These are phyloP conservation scores for Desmodus rotundus DNA, from an alignment of 2,113 vertebrate genomes.

Conservation along the genomic window DNA sequence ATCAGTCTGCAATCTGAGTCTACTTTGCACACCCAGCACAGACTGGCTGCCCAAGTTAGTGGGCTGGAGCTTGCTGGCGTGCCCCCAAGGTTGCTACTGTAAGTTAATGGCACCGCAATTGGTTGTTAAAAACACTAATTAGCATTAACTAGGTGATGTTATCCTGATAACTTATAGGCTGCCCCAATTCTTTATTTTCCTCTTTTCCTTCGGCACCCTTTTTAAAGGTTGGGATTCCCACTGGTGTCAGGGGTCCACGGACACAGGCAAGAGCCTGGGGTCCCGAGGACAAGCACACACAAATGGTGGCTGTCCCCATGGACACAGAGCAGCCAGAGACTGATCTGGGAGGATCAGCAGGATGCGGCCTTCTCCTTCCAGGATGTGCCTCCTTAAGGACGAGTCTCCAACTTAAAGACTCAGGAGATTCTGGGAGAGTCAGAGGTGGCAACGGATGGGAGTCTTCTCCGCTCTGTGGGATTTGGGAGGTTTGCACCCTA, in stretches of 20 bases:
- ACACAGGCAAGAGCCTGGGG: neutral
- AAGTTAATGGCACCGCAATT: constrained; percentile 65
- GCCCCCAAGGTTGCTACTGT: constrained; percentile 59
- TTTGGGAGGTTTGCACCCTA: neutral
- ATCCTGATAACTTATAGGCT: constrained; percentile 52
- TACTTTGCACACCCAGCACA: constrained; percentile 19
- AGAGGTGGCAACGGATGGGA: neutral
- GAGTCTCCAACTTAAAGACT: neutral
- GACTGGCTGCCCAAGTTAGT: constrained; percentile 11
- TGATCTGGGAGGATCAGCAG: neutral
- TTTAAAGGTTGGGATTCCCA: neutral
- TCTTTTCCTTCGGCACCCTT: neutral
- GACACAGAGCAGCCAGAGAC: neutral
- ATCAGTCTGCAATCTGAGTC: constrained; percentile 30
- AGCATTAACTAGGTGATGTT: constrained; percentile 66
- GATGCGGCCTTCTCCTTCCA: neutral
- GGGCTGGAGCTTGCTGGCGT: constrained; percentile 49
- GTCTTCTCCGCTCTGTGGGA: neutral
- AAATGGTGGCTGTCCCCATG: neutral
- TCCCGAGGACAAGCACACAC: neutral
- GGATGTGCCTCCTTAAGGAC: neutral
- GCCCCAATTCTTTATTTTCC: neutral
- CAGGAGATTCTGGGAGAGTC: neutral
- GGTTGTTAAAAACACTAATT: constrained; percentile 72
- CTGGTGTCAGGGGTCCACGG: neutral